Evolutionary conservation across 2,113 vertebrate species (phyloP), one percentile per base, ranked within the genome.

Genomic region (Atrichornis clamosus): DNA sequence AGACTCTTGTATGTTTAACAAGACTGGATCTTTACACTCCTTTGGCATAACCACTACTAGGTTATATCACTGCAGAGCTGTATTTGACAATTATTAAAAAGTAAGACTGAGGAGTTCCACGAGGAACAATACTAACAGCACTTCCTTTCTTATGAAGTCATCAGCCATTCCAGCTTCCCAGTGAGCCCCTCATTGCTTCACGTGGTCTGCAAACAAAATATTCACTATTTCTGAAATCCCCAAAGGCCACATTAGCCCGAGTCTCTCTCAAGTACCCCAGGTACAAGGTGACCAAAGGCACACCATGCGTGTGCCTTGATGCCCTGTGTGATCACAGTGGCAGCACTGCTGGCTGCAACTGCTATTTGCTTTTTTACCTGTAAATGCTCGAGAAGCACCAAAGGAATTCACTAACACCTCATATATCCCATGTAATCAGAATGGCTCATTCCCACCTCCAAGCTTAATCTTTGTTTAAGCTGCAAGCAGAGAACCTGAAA

Each of bases 281-380:
- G 30, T 8, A 37, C 0, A 1, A 46, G n/a, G 11, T 41, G 35
- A 81, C 33, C 52, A 55, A 63, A 70, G 39, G 39, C 50, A 35
- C 0, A 4, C 8, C 73, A 33, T 0, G 4, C 0, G 0, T 13
- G 8, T 37, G 28, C 47, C 0, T 0, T 13, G 60, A 53, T 52
- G 47, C 19, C 11, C 44, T 35, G 28, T 5, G 33, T 35, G 46
- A 74, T 11, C 39, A 75, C 47, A 68, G 69, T 42, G 69, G 47
- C 53, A 84, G 55, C 63, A 15, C 59, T 37, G 20, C 41, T 4
- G 4, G 18, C 47, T 68, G 16, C 14, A 81, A 56, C 24, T 44
- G n/a, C 59, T 79, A 1, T 39, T 88, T 53, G 64, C 47, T 44
- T 42, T 19, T 82, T 72, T 84, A 68, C n/a, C 39, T 11, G 1